Base-by-base conservation (phyloP, 1,140 invertebrate species). In the Leucophenga varia region DNA sequence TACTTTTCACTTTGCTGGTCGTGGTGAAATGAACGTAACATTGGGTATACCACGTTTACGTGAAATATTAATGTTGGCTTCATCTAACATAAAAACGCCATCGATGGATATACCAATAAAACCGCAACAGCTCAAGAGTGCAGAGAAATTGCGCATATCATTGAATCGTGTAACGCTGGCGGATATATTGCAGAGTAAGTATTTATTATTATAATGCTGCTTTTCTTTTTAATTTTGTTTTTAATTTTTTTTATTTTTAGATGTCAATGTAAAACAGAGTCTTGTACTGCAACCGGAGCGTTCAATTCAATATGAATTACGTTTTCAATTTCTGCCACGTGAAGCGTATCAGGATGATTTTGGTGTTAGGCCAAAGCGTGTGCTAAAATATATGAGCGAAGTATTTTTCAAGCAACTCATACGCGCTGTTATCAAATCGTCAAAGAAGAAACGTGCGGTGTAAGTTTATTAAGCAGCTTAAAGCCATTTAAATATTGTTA, bases 21-120 rank as follows among this genome's bases (percentile, higher is more conserved):
- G 95, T 79, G 95, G 96, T 81, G 97, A 99, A 77, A 98, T 99
- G 95, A 99, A 99, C 77, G 95, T 99, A 0, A 99, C 97, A 0
- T 79, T 99, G 1, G 96, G 93, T 83, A 98, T 98, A 57, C 97
- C 96, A 1, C 83, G 97, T 59, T 78, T 99, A 2, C 79, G 95
- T 64, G 97, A 99, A 83, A 96, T 99, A 53, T 78, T 99, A 0
- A 97, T 98, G 93, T 89, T 91, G 55, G 95, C 94, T 1, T 91
- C 91, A 1, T 86, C 84, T 10, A 88, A 87, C 36, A 91, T 98
- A 12, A 94, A 95, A 76, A 99, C 97, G 12, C 97, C 97, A 0
- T 90, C 86, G 31, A 94, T 98, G 92, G 92, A 97, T 65, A 87
- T 97, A 54, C 94, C 94, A 1, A 89, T 97, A 30, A 72, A 75